Percentiles rank a stretch among this genome's conserved stretches.
phyloP scores from a whole-genome alignment of 2,888 invertebrate genomes.

The Andrena marginata region DNA sequence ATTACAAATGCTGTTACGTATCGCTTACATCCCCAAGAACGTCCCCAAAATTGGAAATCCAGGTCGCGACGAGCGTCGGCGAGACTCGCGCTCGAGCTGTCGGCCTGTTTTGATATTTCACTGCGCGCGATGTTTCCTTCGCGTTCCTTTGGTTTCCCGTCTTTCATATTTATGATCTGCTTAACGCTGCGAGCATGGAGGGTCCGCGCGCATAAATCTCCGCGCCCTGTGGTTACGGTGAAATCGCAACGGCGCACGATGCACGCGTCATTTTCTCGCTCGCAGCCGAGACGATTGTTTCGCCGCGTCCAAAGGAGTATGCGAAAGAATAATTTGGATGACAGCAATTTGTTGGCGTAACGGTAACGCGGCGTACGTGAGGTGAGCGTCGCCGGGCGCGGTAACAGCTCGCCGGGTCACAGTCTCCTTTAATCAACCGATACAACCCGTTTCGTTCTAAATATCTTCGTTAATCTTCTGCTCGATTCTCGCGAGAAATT shows the following conservation, averaged over 20 bases:
- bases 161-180: slow-evolving; percentile 66
- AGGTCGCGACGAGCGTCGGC: too few species aligned
- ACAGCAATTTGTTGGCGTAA: slow-evolving; percentile 53
- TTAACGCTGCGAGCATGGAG: slow-evolving; percentile 33
- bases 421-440: neutral
- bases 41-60: too few species aligned
- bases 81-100: neutral
- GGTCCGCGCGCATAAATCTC: slow-evolving; percentile 65
- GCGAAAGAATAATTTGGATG: slow-evolving; percentile 49
- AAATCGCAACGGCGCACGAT: slow-evolving; percentile 52
- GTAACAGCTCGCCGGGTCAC: neutral
- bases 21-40: too few species aligned
- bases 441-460: too few species aligned
- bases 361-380: slow-evolving; percentile 56
- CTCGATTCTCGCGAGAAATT: too few species aligned
- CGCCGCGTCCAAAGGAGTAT: slow-evolving; percentile 16
- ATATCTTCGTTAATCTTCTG: too few species aligned
- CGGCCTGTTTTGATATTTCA: neutral
- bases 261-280: slow-evolving; percentile 48
- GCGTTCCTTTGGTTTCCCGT: slow-evolving; percentile 36
- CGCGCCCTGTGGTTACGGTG: slow-evolving; percentile 68
- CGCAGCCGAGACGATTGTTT: slow-evolving; percentile 40
- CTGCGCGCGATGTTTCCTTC: neutral
- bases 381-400: slow-evolving; percentile 36
- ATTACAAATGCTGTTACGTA: too few species aligned